Percentiles rank a stretch among this genome's conserved stretches.
These are phyloP conservation scores for Schizopygopsis malacanthus DNA, from an alignment of 2,797 vertebrate species.

Conservation along the genomic window DNA sequence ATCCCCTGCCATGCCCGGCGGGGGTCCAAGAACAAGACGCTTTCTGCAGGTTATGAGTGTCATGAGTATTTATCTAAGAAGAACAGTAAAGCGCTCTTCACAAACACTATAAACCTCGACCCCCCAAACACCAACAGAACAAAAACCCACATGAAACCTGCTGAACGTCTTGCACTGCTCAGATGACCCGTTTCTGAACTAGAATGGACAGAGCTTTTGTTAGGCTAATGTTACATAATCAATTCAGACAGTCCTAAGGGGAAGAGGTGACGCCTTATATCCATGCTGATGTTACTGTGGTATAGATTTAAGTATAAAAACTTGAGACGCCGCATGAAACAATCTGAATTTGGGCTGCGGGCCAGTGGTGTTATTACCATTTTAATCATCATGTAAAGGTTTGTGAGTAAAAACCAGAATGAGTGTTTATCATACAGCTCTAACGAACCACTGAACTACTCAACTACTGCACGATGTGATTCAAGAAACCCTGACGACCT, in stretches of 20 bases:
- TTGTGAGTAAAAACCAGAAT: not conserved
- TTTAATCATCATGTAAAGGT: not conserved
- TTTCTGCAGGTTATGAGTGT: not conserved
- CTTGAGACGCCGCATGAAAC: too few species aligned
- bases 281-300: too few species aligned
- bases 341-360: too few species aligned
- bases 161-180: too few species aligned
- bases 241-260: too few species aligned
- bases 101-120: not conserved
- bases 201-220: not conserved
- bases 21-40: not conserved
- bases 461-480: too few species aligned
- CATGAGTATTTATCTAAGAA: not conserved
- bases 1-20: too few species aligned
- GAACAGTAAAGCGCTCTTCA: not conserved
- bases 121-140: not conserved
- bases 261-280: too few species aligned
- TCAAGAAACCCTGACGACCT: not conserved
- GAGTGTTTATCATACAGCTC: not conserved
- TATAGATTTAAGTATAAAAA: too few species aligned
- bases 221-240: not conserved
- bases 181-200: not conserved
- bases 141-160: too few species aligned
- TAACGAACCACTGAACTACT: not conserved
- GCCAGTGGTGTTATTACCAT: too few species aligned